Percentiles rank a stretch among this genome's conserved stretches.
These are phyloP conservation scores for Catharus bicknelli DNA, from an alignment of 2,113 vertebrate genomes.

Conservation along the genomic window DNA sequence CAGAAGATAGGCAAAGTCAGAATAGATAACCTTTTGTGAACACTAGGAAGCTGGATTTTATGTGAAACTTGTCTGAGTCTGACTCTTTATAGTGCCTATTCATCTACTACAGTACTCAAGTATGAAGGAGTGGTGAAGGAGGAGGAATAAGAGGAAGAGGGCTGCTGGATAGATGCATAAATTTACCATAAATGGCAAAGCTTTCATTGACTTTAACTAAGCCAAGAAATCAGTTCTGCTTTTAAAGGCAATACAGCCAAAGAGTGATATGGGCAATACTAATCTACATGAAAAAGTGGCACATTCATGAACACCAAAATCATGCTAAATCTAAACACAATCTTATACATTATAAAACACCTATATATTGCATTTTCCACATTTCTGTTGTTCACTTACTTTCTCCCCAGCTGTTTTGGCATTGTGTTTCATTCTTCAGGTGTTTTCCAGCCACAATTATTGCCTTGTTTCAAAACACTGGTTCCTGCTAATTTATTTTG, in stretches of 20 bases:
- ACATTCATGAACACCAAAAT: neutral
- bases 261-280: neutral
- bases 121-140: neutral
- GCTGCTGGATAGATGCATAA: neutral
- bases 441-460: constrained; percentile 11
- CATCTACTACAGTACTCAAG: neutral
- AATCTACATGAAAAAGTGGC: neutral
- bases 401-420: constrained; percentile 4
- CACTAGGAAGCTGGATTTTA: constrained; percentile 55
- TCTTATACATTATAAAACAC: neutral
- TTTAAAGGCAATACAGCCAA: neutral
- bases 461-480: constrained; percentile 3
- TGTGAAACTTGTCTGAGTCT: neutral
- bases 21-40: constrained; percentile 64
- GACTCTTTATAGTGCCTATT: constrained; percentile 30
- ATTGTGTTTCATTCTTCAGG: constrained; percentile 17
- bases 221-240: constrained; percentile 9
- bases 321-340: neutral
- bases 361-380: neutral
- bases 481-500: constrained; percentile 1
- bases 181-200: constrained; percentile 48
- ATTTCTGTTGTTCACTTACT: neutral
- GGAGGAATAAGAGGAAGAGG: constrained; percentile 20
- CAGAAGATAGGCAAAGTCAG: constrained; percentile 53
- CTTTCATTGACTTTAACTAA: neutral